A percentile compares a stretch with the other conserved stretches of the same genome.
phyloP scores from a whole-genome alignment of 2,113 vertebrate species.

The Sylvia atricapilla region DNA sequence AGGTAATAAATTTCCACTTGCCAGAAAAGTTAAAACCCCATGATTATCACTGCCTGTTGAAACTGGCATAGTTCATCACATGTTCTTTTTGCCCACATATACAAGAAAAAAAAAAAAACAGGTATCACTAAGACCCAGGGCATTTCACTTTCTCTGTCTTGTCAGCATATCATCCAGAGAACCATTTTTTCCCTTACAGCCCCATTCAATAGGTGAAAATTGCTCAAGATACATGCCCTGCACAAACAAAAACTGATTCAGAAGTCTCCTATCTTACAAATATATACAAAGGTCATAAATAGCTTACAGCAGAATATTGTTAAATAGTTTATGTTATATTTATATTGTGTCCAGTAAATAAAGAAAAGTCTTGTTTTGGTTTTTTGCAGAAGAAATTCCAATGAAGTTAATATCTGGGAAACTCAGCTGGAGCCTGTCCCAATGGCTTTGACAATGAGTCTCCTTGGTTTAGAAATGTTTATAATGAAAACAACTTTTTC shows the following conservation, averaged over 20 bases:
- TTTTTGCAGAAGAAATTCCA: not conserved
- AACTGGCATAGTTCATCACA: not conserved
- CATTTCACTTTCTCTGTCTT: not conserved
- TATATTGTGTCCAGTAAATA: not conserved
- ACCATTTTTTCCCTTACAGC: not conserved
- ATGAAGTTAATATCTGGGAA: not conserved
- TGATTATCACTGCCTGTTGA: not conserved
- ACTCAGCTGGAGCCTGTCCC: not conserved
- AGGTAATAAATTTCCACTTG: not conserved
- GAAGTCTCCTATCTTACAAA: not conserved
- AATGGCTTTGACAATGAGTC: not conserved
- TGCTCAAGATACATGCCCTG: not conserved
- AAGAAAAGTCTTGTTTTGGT: not conserved
- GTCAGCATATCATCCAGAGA: rapidly evolving
- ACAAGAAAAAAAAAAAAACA: rapidly evolving
- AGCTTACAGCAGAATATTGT: not conserved
- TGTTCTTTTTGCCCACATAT: not conserved
- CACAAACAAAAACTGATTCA: not conserved
- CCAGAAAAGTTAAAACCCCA: not conserved
- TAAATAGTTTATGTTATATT: not conserved
- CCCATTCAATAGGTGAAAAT: not conserved
- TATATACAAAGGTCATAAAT: not conserved
- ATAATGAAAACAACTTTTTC: not conserved
- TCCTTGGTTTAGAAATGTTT: not conserved
- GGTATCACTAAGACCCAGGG: not conserved